A percentile compares a stretch with the other conserved stretches of the same genome.
Evolutionary conservation across 2,113 vertebrate genomes (phyloP).

Genomic region (Eolophus roseicapilla): DNA sequence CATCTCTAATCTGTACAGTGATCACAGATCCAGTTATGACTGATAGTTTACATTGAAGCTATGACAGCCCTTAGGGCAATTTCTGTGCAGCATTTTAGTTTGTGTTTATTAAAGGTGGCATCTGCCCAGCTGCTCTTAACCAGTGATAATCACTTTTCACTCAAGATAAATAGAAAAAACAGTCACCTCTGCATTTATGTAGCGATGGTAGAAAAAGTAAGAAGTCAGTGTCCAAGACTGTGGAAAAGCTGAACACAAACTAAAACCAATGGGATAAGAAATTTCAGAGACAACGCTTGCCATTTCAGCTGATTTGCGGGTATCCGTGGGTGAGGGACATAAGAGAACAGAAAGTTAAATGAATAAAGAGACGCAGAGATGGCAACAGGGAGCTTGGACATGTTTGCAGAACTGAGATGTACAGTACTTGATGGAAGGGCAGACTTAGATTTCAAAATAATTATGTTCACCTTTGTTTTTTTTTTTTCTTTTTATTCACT

Average conservation of each 20-base stretch:
- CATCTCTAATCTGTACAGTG: not conserved
- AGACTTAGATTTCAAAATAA: not conserved
- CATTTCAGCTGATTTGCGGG: not conserved
- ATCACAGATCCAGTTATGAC: not conserved
- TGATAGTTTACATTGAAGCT: not conserved
- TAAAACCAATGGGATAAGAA: not conserved
- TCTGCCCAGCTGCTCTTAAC: constrained; percentile 13
- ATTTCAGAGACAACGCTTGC: not conserved
- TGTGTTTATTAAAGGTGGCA: constrained; percentile 14
- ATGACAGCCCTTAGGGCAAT: constrained; percentile 30
- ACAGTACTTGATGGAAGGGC: not conserved
- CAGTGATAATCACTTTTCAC: not conserved
- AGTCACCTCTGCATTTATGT: not conserved
- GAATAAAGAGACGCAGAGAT: not conserved
- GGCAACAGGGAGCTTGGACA: not conserved
- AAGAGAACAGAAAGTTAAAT: not conserved
- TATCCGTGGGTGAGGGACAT: not conserved
- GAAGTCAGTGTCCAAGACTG: not conserved
- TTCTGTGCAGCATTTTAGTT: constrained; percentile 6
- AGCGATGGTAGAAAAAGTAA: not conserved
- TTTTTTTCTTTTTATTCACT: not conserved
- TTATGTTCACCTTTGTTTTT: not conserved
- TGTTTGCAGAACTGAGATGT: not conserved
- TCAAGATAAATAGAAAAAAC: not conserved
- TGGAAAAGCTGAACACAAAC: not conserved